A percentile compares a stretch with the other conserved stretches of the same genome.
These are phyloP conservation scores for Fopius arisanus DNA, from an alignment of 1,140 invertebrate species.

Conservation along the genomic window DNA sequence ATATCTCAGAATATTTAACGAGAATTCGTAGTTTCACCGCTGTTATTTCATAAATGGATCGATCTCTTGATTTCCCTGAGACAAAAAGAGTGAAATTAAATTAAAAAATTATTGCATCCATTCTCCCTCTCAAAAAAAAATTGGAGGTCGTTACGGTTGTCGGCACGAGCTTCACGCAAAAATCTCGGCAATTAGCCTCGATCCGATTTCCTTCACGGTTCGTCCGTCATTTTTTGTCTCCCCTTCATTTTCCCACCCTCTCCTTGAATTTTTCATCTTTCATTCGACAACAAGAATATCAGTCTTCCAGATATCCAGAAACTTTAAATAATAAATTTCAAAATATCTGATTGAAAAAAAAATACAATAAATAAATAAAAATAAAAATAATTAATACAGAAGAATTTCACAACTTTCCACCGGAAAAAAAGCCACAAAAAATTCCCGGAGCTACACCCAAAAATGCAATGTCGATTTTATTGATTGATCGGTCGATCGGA, in stretches of 20 bases:
- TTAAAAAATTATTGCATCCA: background rate
- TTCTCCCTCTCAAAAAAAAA: background rate
- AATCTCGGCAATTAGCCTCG: conserved; percentile 56
- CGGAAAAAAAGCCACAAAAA: conserved; percentile 6
- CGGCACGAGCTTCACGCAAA: conserved; percentile 62
- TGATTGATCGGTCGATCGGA: conserved; percentile 7
- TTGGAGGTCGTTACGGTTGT: conserved; percentile 55
- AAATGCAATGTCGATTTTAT: background rate
- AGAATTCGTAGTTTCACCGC: too few species aligned
- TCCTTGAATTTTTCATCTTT: conserved; percentile 17
- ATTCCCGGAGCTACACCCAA: background rate
- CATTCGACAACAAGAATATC: too few species aligned
- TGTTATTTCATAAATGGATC: too few species aligned
- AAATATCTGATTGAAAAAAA: too few species aligned
- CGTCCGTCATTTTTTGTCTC: background rate
- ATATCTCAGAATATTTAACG: too few species aligned
- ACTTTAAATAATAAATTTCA: too few species aligned
- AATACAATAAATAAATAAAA: too few species aligned
- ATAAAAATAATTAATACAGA: too few species aligned
- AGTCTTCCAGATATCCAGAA: too few species aligned
- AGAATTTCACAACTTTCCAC: too few species aligned
- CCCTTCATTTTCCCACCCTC: conserved; percentile 10
- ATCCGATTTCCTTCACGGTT: conserved; percentile 34
- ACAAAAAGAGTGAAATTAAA: background rate
- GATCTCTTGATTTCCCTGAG: too few species aligned